Base-by-base conservation (phyloP, 2,113 vertebrate genomes). In the Lycocorax pyrrhopterus region DNA sequence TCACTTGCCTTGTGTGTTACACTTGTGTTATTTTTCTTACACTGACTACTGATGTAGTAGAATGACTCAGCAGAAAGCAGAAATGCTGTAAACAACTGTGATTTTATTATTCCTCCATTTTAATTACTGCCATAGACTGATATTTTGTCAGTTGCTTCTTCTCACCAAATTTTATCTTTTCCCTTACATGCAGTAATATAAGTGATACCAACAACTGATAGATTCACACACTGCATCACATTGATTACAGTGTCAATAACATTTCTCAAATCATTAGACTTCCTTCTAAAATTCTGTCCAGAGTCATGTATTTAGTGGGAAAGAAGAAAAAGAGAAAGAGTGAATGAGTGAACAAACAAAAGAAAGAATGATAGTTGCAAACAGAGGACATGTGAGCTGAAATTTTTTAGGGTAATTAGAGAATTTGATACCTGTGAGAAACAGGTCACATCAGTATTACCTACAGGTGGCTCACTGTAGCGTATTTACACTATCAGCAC, bases 371-470 rank as follows among this genome's bases (percentile, higher is more conserved):
- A 83, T 69, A 93, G 89, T 23, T 89, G 46, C 43, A 95, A 89
- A 89, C 30, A 96, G 83, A 93, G 82, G 94, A 95, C 32, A 92
- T 71, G 52, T 84, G 94, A 97, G 94, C 82, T 74, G 78, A 95
- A 95, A 76, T 95, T 93, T 97, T 96, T 89, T 67, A 94, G 60
- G 63, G 82, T 89, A 96, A 93, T 81, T 96, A 95, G 73, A 76
- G 74, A 97, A 97, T 83, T 44, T 90, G 95, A 97, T 97, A 96
- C 78, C 62, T 96, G 86, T 97, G 97, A 97, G 96, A 97, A 98
- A 63, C 56, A 85, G 94, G 64, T 52, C 76, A 86, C 68, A 77
- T 87, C 89, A 55, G 44, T 66, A 17, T 96, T 90, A 87, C 76
- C 84, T 94, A 59, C 92, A 96, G 87, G 93, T 94, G 91, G 59